Percentiles rank a stretch among this genome's conserved stretches.
These are phyloP conservation scores for Indicator maculatus DNA, from an alignment of 2,113 vertebrate genomes.

Conservation along the genomic window DNA sequence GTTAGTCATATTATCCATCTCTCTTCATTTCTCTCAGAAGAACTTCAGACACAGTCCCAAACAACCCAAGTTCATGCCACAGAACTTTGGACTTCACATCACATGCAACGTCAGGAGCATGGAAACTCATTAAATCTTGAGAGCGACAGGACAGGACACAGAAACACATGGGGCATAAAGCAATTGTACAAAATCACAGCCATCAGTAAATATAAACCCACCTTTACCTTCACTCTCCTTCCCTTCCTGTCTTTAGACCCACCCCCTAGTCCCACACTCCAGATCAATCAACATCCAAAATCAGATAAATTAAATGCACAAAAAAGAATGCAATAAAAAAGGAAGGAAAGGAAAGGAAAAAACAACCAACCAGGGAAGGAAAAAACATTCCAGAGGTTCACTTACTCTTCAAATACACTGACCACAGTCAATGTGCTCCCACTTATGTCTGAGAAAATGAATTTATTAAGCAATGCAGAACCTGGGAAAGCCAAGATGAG, in stretches of 20 bases:
- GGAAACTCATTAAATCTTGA: background rate
- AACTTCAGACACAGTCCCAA: background rate
- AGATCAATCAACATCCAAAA: background rate
- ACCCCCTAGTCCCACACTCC: background rate
- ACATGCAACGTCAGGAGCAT: conserved; percentile 3
- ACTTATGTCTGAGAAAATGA: background rate
- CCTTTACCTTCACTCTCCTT: background rate
- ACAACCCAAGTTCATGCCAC: background rate
- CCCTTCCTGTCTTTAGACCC: background rate
- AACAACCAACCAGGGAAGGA: background rate
- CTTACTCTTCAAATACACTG: background rate
- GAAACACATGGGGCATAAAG: background rate
- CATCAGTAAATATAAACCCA: background rate
- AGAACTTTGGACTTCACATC: conserved; percentile 26
- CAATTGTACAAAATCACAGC: background rate
- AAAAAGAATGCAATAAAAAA: background rate
- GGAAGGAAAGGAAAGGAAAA: background rate
- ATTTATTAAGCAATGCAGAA: conserved; percentile 26
- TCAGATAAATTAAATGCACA: background rate
- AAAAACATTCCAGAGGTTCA: conserved; percentile 3
- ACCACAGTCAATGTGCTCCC: background rate
- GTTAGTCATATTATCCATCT: background rate
- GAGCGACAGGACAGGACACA: background rate
- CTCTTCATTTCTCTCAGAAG: background rate
- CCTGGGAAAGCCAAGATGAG: background rate